Conservation (phyloP, 1,140 invertebrate genomes). For the Venturia canescens region DNA sequence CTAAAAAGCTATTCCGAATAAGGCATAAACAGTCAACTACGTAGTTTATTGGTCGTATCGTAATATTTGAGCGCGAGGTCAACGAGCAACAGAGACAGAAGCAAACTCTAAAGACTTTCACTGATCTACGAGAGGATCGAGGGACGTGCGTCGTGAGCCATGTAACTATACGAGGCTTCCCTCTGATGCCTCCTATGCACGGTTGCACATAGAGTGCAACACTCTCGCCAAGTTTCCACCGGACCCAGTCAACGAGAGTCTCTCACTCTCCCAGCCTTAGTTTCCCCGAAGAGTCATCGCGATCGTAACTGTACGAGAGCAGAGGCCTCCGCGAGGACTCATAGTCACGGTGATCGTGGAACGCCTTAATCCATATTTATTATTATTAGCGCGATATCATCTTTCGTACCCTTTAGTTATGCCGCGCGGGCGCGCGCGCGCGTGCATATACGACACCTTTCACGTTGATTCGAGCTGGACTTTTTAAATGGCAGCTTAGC, state of each 20-base stretch:
- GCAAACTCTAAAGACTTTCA: conserved; percentile 60
- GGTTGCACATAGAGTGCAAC: conserved; percentile 18
- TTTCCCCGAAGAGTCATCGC: neutral
- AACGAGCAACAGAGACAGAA: conserved; percentile 12
- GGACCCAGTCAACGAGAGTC: neutral
- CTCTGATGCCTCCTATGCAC: conserved; percentile 11
- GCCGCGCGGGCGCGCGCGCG: too few species aligned
- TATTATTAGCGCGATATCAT: conserved; percentile 23
- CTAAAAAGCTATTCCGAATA: conserved; percentile 9
- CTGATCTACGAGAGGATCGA: conserved; percentile 61
- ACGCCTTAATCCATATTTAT: conserved; percentile 33
- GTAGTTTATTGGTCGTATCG: conserved; percentile 7
- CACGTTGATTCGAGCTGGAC: neutral
- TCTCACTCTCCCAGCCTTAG: neutral
- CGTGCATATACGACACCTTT: neutral
- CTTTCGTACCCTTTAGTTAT: neutral
- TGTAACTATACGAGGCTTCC: conserved; percentile 1
- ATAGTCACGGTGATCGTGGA: conserved; percentile 12
- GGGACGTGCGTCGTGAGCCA: conserved; percentile 35
- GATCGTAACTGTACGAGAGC: neutral
- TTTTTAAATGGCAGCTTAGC: too few species aligned
- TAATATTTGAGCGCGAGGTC: conserved; percentile 35
- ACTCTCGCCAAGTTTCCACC: conserved; percentile 25
- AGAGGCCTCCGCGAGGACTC: neutral
- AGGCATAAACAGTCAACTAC: conserved; percentile 20